Conservation (phyloP, 2,797 vertebrate species). For the Anisognathus igniventris region DNA sequence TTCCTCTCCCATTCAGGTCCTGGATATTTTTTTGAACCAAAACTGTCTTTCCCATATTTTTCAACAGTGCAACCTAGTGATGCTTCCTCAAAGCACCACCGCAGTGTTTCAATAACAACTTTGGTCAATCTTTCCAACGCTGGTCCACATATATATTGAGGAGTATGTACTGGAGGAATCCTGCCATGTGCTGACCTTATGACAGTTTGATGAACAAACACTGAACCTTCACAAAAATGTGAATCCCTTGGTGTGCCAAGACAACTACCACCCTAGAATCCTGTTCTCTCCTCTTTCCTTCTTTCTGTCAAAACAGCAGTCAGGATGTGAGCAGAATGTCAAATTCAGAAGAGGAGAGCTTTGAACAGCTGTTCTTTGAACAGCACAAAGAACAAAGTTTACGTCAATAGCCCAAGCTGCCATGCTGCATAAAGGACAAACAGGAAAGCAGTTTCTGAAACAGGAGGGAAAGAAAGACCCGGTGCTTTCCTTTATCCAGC, state of each 20-base stretch:
- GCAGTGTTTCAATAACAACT: background rate
- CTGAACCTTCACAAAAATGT: background rate
- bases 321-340: background rate
- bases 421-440: conserved; percentile 2
- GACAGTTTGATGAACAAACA: background rate
- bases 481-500: background rate
- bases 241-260: background rate
- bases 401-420: background rate
- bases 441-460: conserved; percentile 43
- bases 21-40: background rate
- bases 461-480: background rate
- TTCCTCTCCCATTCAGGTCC: background rate
- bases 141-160: background rate
- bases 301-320: background rate
- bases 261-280: background rate
- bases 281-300: background rate
- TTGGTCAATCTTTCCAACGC: accelerated
- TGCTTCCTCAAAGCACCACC: background rate
- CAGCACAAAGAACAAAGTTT: conserved; percentile 19
- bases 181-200: background rate
- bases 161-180: background rate
- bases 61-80: background rate
- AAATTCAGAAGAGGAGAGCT: background rate
- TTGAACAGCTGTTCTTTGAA: background rate
- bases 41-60: background rate